Evolutionary conservation across 2,888 invertebrate species (phyloP).

Genomic region (Erannis defoliaria): DNA sequence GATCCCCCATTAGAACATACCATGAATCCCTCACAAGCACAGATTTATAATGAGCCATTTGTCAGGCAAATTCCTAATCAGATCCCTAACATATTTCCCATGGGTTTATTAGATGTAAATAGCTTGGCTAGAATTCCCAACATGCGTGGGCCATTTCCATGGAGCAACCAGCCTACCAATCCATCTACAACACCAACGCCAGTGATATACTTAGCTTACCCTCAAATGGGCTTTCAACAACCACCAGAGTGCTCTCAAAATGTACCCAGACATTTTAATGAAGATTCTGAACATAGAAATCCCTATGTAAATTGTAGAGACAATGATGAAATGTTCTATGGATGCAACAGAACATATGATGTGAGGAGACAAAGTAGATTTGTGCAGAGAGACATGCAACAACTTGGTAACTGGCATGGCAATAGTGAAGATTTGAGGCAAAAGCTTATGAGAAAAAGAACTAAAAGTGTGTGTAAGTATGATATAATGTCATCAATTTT

Average conservation of each 20-base stretch:
- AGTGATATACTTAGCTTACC: slow-evolving; percentile 14
- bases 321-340: slow-evolving; percentile 1
- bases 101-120: slow-evolving; percentile 18
- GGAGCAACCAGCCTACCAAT: slow-evolving; percentile 7
- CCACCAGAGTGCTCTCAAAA: slow-evolving; percentile 12
- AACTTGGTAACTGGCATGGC: not conserved
- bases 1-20: slow-evolving; percentile 52
- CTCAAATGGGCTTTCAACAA: slow-evolving; percentile 5
- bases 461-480: slow-evolving; percentile 35
- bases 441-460: slow-evolving; percentile 48
- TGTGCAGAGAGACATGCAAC: not conserved
- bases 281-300: not conserved
- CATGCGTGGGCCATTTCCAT: slow-evolving; percentile 3
- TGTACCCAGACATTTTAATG: not conserved
- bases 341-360: not conserved
- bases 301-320: not conserved
- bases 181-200: not conserved
- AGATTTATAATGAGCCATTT: slow-evolving; percentile 52
- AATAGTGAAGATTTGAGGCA: slow-evolving; percentile 53
- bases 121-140: not conserved
- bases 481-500: not conserved
- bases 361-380: not conserved
- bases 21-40: slow-evolving; percentile 35
- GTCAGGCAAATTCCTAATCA: slow-evolving; percentile 51
- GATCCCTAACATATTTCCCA: slow-evolving; percentile 26